These are phyloP conservation scores for Plagodis pulveraria DNA, from an alignment of 2,888 invertebrate species.

Conservation along the genomic window DNA sequence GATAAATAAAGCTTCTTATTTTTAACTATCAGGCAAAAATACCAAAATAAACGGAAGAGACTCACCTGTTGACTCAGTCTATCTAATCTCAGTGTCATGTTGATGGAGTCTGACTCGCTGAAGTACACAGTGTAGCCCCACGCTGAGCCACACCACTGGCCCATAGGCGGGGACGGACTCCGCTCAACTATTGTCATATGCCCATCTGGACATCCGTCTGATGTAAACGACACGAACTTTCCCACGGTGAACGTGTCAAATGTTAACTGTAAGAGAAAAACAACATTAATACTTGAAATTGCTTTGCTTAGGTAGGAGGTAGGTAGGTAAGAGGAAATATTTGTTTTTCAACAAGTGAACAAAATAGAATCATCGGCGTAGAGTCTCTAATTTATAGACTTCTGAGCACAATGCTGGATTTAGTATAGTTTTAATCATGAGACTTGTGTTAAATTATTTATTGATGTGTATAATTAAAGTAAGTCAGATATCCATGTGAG, in stretches of 20 bases:
- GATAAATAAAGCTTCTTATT: too few species aligned
- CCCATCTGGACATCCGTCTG: slow-evolving; percentile 92
- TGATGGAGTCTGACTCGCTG: slow-evolving; percentile 92
- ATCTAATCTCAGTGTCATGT: slow-evolving; percentile 89
- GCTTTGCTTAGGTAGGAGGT: slow-evolving; percentile 3
- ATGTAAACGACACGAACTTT: slow-evolving; percentile 91
- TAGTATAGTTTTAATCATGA: too few species aligned
- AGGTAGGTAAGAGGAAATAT: not conserved
- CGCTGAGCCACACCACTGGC: slow-evolving; percentile 93
- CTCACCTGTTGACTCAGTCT: slow-evolving; percentile 90
- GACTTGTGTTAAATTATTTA: too few species aligned
- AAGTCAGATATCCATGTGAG: too few species aligned
- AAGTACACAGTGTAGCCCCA: slow-evolving; percentile 95
- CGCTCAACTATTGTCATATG: slow-evolving; percentile 91
- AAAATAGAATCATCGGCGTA: too few species aligned
- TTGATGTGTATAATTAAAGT: too few species aligned
- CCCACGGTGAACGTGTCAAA: slow-evolving; percentile 94
- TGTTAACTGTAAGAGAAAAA: slow-evolving; percentile 87
- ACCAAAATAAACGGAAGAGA: not conserved
- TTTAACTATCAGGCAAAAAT: too few species aligned
- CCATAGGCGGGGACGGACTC: slow-evolving; percentile 88
- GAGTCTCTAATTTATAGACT: too few species aligned
- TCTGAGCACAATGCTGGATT: too few species aligned
- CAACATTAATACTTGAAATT: not conserved
- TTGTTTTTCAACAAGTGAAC: too few species aligned